Evolutionary conservation across 2,888 invertebrate genomes (phyloP).

Genomic region (Sialis fuliginosa): DNA sequence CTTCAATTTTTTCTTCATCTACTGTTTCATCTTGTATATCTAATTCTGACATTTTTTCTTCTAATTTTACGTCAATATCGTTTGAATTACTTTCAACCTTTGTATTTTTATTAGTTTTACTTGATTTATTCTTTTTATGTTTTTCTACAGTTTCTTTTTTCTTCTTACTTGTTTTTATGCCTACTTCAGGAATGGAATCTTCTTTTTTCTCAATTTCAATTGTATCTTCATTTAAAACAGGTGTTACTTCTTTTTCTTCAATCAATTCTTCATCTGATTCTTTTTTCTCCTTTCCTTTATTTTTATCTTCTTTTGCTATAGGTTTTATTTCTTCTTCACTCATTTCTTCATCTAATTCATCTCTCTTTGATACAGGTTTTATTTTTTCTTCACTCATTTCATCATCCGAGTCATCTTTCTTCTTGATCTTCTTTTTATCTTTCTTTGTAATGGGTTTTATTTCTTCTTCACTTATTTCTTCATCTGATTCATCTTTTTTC

Average conservation of each 20-base stretch:
- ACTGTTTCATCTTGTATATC: slow-evolving; percentile 1
- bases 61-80: slow-evolving; percentile 6
- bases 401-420: slow-evolving; percentile 15
- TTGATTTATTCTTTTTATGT: slow-evolving; percentile 5
- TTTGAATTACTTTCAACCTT: slow-evolving; percentile 7
- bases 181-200: not conserved
- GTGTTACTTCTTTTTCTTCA: slow-evolving; percentile 6
- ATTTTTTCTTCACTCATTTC: slow-evolving; percentile 9
- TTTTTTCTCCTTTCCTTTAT: slow-evolving; percentile 8
- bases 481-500: slow-evolving; percentile 1
- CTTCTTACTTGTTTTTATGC: not conserved
- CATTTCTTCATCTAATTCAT: slow-evolving; percentile 8
- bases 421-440: slow-evolving; percentile 6
- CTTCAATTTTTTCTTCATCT: slow-evolving; percentile 5
- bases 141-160: slow-evolving; percentile 7
- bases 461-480: slow-evolving; percentile 6
- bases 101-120: slow-evolving; percentile 3
- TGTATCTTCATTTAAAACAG: not conserved
- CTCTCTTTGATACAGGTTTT: slow-evolving; percentile 8
- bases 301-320: slow-evolving; percentile 11
- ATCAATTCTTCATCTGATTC: slow-evolving; percentile 9
- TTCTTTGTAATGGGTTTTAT: slow-evolving; percentile 3
- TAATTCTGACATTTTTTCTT: not conserved
- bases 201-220: slow-evolving; percentile 3
- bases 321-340: slow-evolving; percentile 10